These are phyloP conservation scores for Elaeidobius kamerunicus DNA, from an alignment of 2,888 invertebrate species.

Conservation along the genomic window DNA sequence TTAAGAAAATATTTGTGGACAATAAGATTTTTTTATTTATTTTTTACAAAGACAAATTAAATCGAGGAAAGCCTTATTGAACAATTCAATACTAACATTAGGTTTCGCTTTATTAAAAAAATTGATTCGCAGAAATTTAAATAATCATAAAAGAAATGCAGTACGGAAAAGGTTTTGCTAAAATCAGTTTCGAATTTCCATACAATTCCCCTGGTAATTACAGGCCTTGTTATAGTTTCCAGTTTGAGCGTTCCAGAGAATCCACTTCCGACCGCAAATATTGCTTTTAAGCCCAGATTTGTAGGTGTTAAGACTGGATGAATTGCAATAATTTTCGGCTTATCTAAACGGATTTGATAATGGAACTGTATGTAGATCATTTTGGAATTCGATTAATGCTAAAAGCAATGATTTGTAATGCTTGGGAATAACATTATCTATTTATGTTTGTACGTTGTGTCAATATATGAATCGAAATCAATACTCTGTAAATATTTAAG, in stretches of 20 bases:
- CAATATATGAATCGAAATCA: too few species aligned
- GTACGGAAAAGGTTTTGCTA: slow-evolving; percentile 19
- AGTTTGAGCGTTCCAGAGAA: slow-evolving; percentile 19
- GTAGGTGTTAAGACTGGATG: slow-evolving; percentile 23
- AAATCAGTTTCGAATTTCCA: slow-evolving; percentile 24
- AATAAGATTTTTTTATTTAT: too few species aligned
- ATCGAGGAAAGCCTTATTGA: too few species aligned
- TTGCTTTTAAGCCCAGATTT: slow-evolving; percentile 25
- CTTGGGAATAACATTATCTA: slow-evolving; percentile 2
- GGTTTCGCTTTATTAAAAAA: neutral
- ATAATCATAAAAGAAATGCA: slow-evolving; percentile 3
- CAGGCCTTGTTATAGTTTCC: slow-evolving; percentile 22
- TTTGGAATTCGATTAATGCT: slow-evolving; percentile 3
- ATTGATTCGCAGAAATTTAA: neutral
- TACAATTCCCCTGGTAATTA: slow-evolving; percentile 24
- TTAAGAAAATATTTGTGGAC: slow-evolving; percentile 6
- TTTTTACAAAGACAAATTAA: too few species aligned
- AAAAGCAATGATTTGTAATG: slow-evolving; percentile 1
- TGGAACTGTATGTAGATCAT: slow-evolving; percentile 11
- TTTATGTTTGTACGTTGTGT: too few species aligned
- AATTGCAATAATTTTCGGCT: slow-evolving; percentile 22
- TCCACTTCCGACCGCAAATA: slow-evolving; percentile 25
- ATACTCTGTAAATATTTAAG: too few species aligned
- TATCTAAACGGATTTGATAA: slow-evolving; percentile 16
- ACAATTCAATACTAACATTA: too few species aligned